Evolutionary conservation across 2,888 invertebrate species (phyloP).

Genomic region (Cheilosia pagana): DNA sequence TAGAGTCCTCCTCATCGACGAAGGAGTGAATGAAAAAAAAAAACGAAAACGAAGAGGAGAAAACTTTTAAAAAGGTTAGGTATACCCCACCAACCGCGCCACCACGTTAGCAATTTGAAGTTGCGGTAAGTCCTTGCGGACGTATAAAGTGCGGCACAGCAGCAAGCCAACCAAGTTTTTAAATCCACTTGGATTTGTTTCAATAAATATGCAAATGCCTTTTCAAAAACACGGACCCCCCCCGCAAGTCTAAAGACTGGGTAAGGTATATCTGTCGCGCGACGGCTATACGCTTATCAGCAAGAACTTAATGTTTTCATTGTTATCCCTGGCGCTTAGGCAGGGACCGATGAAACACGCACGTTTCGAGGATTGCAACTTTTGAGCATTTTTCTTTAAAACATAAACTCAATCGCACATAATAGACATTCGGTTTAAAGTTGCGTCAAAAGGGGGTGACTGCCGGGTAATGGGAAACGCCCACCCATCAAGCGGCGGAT

Average conservation of each 20-base stretch:
- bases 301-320: conserved; percentile 67
- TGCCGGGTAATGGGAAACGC: conserved; percentile 13
- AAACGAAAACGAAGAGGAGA: conserved; percentile 14
- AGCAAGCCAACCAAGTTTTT: conserved; percentile 76
- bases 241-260: conserved; percentile 18
- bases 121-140: conserved; percentile 74
- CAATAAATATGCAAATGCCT: conserved; percentile 83
- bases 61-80: conserved; percentile 59
- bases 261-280: conserved; percentile 35
- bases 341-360: conserved; percentile 30
- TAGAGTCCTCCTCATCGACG: conserved; percentile 73
- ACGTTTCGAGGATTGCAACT: conserved; percentile 65
- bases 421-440: conserved; percentile 62
- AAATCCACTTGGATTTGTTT: conserved; percentile 83
- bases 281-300: conserved; percentile 63
- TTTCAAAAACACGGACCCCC: conserved; percentile 63
- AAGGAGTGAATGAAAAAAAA: conserved; percentile 67
- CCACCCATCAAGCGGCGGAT: conserved; percentile 2
- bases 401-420: conserved; percentile 58
- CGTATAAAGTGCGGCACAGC: conserved; percentile 73
- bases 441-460: background rate
- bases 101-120: conserved; percentile 60
- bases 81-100: conserved; percentile 19
- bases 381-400: conserved; percentile 44
- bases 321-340: conserved; percentile 49